These are phyloP conservation scores for Brachyptera risi DNA, from an alignment of 2,888 invertebrate genomes.

Conservation along the genomic window DNA sequence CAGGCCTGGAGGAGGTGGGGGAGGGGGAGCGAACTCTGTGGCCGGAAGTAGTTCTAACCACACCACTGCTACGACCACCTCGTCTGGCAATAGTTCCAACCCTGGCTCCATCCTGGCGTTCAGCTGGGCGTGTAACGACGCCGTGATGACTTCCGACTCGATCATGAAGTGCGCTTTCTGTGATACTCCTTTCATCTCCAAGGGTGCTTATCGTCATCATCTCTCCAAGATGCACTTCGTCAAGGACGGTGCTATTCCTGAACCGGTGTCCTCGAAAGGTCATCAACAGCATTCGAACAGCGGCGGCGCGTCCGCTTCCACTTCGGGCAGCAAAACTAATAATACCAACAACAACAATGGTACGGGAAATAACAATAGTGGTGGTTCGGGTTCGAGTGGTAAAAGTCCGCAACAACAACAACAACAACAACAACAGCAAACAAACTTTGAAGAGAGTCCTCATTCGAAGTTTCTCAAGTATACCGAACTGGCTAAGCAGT, in stretches of 20 bases:
- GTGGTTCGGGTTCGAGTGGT: slow-evolving; percentile 38
- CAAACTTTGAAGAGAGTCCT: slow-evolving; percentile 77
- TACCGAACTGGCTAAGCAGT: slow-evolving; percentile 96
- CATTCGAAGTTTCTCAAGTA: slow-evolving; percentile 98
- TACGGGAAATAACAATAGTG: slow-evolving; percentile 18
- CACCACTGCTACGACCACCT: slow-evolving; percentile 38
- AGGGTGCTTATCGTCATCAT: slow-evolving; percentile 95
- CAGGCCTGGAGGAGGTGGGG: slow-evolving; percentile 39
- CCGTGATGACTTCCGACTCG: slow-evolving; percentile 78
- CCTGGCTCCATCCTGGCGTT: slow-evolving; percentile 84
- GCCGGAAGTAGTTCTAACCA: slow-evolving; percentile 39
- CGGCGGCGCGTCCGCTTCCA: slow-evolving; percentile 19
- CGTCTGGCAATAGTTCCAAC: slow-evolving; percentile 48
- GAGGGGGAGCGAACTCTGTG: slow-evolving; percentile 38
- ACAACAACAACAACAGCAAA: slow-evolving; percentile 41
- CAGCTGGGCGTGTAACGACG: slow-evolving; percentile 93
- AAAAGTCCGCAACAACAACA: slow-evolving; percentile 43
- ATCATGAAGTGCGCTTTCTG: slow-evolving; percentile 94
- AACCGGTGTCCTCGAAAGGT: slow-evolving; percentile 62
- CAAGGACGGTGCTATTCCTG: slow-evolving; percentile 82
- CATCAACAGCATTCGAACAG: slow-evolving; percentile 43
- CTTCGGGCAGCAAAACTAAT: slow-evolving; percentile 36
- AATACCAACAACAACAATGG: slow-evolving; percentile 32
- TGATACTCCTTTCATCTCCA: slow-evolving; percentile 93
- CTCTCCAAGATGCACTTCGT: slow-evolving; percentile 94